A percentile compares a stretch with the other conserved stretches of the same genome.
Evolutionary conservation across 2,113 vertebrate genomes (phyloP).

Genomic region (Paradisaea rubra): DNA sequence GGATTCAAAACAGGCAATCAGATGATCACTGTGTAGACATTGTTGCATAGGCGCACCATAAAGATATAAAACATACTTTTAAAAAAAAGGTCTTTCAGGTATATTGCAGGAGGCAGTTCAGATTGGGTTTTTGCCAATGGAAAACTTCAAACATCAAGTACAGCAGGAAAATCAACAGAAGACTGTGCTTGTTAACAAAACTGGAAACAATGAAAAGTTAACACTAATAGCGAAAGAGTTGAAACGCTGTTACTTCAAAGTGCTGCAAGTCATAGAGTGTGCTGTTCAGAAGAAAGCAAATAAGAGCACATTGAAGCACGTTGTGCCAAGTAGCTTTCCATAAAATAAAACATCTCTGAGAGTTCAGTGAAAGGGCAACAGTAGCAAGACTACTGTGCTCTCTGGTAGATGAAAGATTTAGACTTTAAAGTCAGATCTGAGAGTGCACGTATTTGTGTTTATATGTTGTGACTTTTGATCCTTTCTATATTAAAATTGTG

Average conservation of each 20-base stretch:
- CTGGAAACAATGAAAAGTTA: not conserved
- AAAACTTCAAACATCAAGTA: not conserved
- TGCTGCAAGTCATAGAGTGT: not conserved
- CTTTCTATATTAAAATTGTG: not conserved
- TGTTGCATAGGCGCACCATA: not conserved
- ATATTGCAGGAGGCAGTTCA: not conserved
- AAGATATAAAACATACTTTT: not conserved
- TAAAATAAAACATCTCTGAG: not conserved
- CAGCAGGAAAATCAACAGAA: not conserved
- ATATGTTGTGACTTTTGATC: not conserved
- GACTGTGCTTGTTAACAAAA: not conserved
- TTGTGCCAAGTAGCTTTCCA: not conserved
- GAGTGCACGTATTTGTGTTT: not conserved
- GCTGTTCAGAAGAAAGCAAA: not conserved
- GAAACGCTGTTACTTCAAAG: not conserved
- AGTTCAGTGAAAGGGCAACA: constrained; percentile 38
- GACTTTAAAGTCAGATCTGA: not conserved
- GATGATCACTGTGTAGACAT: not conserved
- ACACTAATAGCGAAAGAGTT: not conserved
- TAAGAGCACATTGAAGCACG: not conserved
- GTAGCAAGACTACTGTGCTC: not conserved
- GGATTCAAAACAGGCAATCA: not conserved
- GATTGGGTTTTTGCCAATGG: not conserved
- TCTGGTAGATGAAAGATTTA: not conserved
- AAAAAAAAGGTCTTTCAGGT: not conserved